Evolutionary conservation across 2,888 invertebrate species (phyloP).

Genomic region (Oscheius sp.): DNA sequence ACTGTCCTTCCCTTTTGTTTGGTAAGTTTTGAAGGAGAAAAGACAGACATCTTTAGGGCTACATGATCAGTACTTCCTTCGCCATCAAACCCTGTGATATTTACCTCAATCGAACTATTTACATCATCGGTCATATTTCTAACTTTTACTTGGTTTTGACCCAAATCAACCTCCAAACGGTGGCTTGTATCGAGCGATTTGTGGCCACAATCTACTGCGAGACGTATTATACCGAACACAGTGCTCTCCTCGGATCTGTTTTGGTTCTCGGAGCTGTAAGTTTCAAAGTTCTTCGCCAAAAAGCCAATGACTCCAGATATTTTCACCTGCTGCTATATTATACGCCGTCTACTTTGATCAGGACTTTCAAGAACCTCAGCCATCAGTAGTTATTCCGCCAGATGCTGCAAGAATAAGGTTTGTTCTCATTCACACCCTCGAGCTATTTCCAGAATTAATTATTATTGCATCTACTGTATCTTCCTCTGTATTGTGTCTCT

Average conservation of each 20-base stretch:
- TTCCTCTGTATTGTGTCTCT: constrained; percentile 7
- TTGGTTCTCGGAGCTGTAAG: constrained; percentile 1
- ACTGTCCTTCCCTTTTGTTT: neutral
- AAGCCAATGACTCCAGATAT: neutral
- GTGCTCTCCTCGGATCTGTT: neutral
- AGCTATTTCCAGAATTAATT: constrained; percentile 22
- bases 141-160: constrained; percentile 6
- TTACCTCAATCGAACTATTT: constrained; percentile 1
- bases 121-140: neutral
- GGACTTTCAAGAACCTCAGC: neutral
- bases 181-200: constrained; percentile 2
- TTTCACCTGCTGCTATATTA: neutral
- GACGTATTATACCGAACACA: neutral
- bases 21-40: neutral
- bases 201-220: neutral
- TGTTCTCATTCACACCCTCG: no score
- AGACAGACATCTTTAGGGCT: neutral
- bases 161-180: neutral
- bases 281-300: no score
- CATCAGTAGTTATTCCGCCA: neutral
- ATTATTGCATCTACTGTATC: constrained; percentile 1
- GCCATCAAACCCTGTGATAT: neutral
- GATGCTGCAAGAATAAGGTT: neutral
- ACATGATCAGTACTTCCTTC: neutral
- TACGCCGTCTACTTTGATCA: constrained; percentile 7